These are phyloP conservation scores for Pangasius larnaudii DNA, from an alignment of 2,797 vertebrate genomes.

Conservation along the genomic window DNA sequence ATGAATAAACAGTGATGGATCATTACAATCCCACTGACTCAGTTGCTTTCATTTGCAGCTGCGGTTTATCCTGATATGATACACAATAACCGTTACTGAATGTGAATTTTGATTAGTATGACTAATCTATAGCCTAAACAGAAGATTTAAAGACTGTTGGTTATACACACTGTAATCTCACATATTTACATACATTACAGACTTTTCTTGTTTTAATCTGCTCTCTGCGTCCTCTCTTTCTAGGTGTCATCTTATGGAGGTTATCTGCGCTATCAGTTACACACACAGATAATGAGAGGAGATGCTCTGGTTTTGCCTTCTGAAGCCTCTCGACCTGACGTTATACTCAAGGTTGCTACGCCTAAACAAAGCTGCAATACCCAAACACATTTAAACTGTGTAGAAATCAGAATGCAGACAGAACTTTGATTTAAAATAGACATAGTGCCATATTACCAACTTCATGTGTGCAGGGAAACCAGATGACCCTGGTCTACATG, in stretches of 20 bases:
- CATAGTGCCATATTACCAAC: background rate
- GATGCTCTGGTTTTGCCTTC: conserved; percentile 82
- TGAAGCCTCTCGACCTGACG: conserved; percentile 84
- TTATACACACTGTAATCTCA: background rate
- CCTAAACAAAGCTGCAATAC: background rate
- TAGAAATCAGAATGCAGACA: background rate
- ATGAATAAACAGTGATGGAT: background rate
- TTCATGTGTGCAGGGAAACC: conserved; percentile 84
- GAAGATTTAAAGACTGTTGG: background rate
- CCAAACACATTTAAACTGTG: background rate
- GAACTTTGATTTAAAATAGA: background rate
- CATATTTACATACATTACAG: background rate
- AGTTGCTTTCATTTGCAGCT: background rate
- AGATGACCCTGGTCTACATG: conserved; percentile 92
- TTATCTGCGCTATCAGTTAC: conserved; percentile 83
- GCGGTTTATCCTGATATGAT: background rate
- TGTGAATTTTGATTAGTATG: background rate
- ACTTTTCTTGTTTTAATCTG: background rate
- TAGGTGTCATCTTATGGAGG: conserved; percentile 94
- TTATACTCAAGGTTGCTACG: conserved; percentile 87
- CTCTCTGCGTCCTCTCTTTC: background rate
- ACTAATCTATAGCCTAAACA: background rate
- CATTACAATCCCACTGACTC: background rate
- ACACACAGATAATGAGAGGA: conserved; percentile 86
- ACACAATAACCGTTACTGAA: background rate